Conservation (phyloP, 2,888 invertebrate species). For the Meta bourneti region DNA sequence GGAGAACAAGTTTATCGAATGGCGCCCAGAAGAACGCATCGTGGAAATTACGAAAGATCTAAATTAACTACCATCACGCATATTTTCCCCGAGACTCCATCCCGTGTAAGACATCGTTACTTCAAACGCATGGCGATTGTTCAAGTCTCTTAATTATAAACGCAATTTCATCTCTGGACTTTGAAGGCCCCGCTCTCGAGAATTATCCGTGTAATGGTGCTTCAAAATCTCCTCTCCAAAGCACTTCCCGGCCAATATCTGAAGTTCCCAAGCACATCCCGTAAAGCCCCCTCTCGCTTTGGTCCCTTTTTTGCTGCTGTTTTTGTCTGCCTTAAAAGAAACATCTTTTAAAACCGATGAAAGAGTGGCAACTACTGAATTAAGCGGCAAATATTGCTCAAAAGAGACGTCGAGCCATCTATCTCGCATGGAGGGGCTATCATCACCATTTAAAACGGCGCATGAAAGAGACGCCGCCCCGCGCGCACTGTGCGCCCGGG, state of each 20-base stretch:
- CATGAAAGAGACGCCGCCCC: constrained; percentile 48
- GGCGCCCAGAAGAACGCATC: background rate
- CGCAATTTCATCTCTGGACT: constrained; percentile 58
- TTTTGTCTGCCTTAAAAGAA: constrained; percentile 51
- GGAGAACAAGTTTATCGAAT: background rate
- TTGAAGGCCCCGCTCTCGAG: constrained; percentile 24
- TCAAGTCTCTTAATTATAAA: constrained; percentile 54
- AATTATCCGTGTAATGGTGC: constrained; percentile 47
- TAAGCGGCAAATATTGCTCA: constrained; percentile 71
- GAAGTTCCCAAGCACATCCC: constrained; percentile 26
- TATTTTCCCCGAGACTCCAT: constrained; percentile 17
- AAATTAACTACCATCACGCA: constrained; percentile 52
- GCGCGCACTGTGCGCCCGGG: constrained; percentile 43
- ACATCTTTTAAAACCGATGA: constrained; percentile 64
- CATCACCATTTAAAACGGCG: constrained; percentile 56
- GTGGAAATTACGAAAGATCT: constrained; percentile 29
- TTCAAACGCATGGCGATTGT: constrained; percentile 56
- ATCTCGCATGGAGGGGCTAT: constrained; percentile 26
- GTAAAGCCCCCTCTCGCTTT: constrained; percentile 8
- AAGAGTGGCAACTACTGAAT: constrained; percentile 58
- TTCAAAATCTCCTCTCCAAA: constrained; percentile 25
- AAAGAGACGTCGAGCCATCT: constrained; percentile 37
- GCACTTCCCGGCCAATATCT: constrained; percentile 44
- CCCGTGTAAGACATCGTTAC: constrained; percentile 33
- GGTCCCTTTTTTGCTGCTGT: background rate